Evolutionary conservation across 2,797 vertebrate species (phyloP), one percentile per base, ranked within the genome.

Genomic region (Anabacerthia variegaticeps): DNA sequence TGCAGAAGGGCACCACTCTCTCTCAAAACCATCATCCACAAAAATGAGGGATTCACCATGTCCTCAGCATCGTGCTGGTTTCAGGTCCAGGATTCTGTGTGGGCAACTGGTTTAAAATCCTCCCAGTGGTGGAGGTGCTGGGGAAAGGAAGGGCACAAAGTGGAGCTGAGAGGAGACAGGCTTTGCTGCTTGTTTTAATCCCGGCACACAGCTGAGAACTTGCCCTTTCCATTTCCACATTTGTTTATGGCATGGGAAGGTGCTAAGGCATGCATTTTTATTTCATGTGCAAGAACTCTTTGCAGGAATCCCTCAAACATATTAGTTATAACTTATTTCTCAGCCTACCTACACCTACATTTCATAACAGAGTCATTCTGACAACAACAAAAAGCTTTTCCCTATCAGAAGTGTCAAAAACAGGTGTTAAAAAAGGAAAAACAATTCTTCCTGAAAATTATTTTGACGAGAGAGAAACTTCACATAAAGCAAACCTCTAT

Each of bases 311-410:
- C 14, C 67, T 92, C 44, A 76, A 71, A 93, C 2, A 1, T 71
- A 58, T 51, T 65, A 2, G 2, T 89, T 85, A 8, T 46, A 90
- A 74, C 51, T 87, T 85, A n/a, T 90, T 90, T 69, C 74, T 77
- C 93, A 78, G 37, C 37, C 51, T 94, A 49, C 74, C 41, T 93
- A 74, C 67, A 85, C 32, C 67, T 94, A 74, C 59, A 51, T 77
- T 89, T 96, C 78, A 83, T 77, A 93, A 85, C 32, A 87, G 55
- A 94, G 75, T 92, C 56, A 52, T 74, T 94, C 61, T 92, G 83
- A 95, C 74, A 93, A 79, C 77, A 90, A 92, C 63, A 86, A 87
- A 95, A 93, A 74, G 80, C 77, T 92, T 95, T 96, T 89, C 80
- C 74, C 13, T 58, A 84, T 79, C 44, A 85, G 67, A 95, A 94